Evolutionary conservation across 2,113 vertebrate genomes (phyloP).

Genomic region (Noctilio leporinus): DNA sequence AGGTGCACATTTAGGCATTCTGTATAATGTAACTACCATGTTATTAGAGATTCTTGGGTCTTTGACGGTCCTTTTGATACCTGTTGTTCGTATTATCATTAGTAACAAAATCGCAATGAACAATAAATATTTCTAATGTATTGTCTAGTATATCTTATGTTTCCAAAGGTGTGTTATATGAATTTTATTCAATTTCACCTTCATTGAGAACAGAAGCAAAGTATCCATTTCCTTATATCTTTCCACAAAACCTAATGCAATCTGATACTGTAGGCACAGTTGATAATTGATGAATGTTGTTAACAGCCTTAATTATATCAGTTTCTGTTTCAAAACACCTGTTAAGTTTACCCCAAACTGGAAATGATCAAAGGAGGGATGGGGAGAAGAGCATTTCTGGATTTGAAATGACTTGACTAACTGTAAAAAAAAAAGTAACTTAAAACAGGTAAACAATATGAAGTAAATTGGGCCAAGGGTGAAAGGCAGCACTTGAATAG

Average conservation of each 20-base stretch:
- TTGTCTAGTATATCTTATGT: not conserved
- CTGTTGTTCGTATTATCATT: not conserved
- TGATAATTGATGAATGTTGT: not conserved
- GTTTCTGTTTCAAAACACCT: not conserved
- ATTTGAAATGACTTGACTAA: conserved; percentile 1
- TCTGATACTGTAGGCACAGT: not conserved
- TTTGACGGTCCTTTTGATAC: not conserved
- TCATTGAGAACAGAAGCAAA: not conserved
- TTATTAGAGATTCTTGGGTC: not conserved
- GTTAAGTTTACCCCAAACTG: not conserved
- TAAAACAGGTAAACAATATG: not conserved
- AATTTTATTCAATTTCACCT: not conserved
- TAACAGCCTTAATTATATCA: not conserved
- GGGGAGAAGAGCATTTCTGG: not conserved
- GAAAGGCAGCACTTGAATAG: not conserved
- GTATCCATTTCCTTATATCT: not conserved
- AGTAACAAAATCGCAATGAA: not conserved
- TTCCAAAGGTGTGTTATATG: not conserved
- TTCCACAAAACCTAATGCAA: not conserved
- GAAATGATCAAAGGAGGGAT: not conserved
- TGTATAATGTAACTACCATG: not conserved
- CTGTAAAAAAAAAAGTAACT: conserved; percentile 1
- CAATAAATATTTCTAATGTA: not conserved
- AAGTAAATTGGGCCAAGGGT: conserved; percentile 3
- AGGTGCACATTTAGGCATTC: not conserved